Evolutionary conservation across 2,888 invertebrate genomes (phyloP).

Genomic region (Griposia aprilina): DNA sequence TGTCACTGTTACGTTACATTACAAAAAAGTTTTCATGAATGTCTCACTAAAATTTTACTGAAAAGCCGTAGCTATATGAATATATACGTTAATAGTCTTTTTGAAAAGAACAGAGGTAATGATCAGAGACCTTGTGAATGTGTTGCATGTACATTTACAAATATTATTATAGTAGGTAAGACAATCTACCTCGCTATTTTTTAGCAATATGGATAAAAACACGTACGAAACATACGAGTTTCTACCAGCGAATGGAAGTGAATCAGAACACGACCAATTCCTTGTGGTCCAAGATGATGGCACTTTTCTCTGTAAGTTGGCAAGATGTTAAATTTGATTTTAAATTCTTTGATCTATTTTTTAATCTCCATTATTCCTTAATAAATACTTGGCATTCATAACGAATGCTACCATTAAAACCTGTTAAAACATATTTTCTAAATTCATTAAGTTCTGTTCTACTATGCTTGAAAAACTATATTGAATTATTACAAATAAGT

Average conservation of each 20-base stretch:
- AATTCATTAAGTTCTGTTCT: neutral
- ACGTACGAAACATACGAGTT: conserved; percentile 83
- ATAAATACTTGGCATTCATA: neutral
- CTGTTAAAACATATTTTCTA: neutral
- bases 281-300: conserved; percentile 85
- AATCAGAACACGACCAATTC: conserved; percentile 77
- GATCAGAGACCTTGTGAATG: neutral
- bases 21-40: neutral
- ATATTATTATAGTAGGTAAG: neutral
- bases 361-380: neutral
- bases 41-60: neutral
- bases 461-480: neutral
- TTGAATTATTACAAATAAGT: no score
- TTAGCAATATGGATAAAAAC: conserved; percentile 80
- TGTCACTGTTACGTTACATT: neutral
- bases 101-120: neutral
- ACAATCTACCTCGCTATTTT: conserved; percentile 3
- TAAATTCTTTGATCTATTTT: neutral
- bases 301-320: conserved; percentile 78
- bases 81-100: neutral
- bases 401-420: neutral
- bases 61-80: neutral
- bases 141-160: neutral
- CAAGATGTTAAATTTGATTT: neutral
- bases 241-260: conserved; percentile 71